These are phyloP conservation scores for Drosophila eugracilis DNA, from an alignment of 1,140 invertebrate genomes.

Conservation along the genomic window DNA sequence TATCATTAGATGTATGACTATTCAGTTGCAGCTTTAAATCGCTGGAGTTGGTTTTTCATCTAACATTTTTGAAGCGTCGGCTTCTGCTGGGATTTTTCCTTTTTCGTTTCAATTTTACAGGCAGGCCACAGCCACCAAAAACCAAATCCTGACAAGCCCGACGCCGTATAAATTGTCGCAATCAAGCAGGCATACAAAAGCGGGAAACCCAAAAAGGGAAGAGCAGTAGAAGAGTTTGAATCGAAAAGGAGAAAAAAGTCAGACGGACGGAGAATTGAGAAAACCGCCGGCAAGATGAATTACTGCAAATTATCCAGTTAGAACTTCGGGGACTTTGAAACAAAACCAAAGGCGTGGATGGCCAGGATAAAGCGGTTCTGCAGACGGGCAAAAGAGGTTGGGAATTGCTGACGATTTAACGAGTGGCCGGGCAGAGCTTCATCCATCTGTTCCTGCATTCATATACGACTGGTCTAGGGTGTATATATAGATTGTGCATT, in stretches of 20 bases:
- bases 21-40: slow-evolving; percentile 50
- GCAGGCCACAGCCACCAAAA: slow-evolving; percentile 45
- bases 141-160: slow-evolving; percentile 63
- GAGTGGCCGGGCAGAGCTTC: slow-evolving; percentile 34
- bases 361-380: slow-evolving; percentile 37
- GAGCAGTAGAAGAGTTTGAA: background rate
- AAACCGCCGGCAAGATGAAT: slow-evolving; percentile 75
- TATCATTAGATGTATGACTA: slow-evolving; percentile 60
- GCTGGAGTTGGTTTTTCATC: background rate
- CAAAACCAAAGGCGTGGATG: slow-evolving; percentile 44
- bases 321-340: slow-evolving; percentile 59
- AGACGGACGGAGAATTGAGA: slow-evolving; percentile 20
- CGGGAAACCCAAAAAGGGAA: slow-evolving; percentile 24
- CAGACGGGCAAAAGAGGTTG: slow-evolving; percentile 6
- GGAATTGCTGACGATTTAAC: slow-evolving; percentile 50
- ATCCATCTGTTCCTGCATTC: slow-evolving; percentile 23
- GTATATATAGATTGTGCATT: slow-evolving; percentile 20
- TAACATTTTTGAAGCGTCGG: slow-evolving; percentile 29
- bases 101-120: slow-evolving; percentile 53
- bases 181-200: slow-evolving; percentile 63
- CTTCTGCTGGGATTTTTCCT: slow-evolving; percentile 23
- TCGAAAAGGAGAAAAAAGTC: slow-evolving; percentile 43
- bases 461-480: too few species aligned
- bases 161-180: slow-evolving; percentile 76
- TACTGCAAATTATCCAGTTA: slow-evolving; percentile 81